Percentiles rank a stretch among this genome's conserved stretches.
phyloP scores from a whole-genome alignment of 2,113 vertebrate genomes.

The Choloepus hoffmanni region DNA sequence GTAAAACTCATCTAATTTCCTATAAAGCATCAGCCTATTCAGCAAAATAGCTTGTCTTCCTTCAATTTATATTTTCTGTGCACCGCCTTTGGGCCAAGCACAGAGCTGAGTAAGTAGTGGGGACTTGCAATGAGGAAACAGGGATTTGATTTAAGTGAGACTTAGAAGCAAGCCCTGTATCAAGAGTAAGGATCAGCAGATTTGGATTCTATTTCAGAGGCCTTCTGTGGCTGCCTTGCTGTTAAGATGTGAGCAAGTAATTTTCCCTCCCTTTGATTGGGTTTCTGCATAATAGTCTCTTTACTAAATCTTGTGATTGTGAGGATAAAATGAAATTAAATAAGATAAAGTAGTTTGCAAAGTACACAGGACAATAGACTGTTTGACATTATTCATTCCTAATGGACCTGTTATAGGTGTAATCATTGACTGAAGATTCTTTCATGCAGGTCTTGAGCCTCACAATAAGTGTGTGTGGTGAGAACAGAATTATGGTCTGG shows the following conservation, averaged over 20 bases:
- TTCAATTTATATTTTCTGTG: conserved; percentile 39
- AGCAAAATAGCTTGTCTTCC: conserved; percentile 15
- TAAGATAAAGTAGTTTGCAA: conserved; percentile 2
- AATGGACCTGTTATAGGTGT: neutral
- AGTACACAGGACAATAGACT: neutral
- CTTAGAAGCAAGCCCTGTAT: neutral
- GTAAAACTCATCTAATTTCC: neutral
- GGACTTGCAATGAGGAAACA: neutral
- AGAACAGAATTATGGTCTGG: neutral
- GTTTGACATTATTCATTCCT: neutral
- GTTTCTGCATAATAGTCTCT: conserved; percentile 3
- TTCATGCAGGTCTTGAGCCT: neutral
- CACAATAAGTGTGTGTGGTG: neutral
- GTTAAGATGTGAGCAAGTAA: neutral
- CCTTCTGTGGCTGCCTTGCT: neutral
- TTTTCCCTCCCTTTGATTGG: neutral
- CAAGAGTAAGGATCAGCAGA: neutral
- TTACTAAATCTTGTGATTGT: neutral
- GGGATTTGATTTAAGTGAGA: neutral
- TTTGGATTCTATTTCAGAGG: neutral
- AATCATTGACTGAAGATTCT: neutral
- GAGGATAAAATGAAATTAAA: conserved; percentile 8
- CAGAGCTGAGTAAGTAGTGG: neutral
- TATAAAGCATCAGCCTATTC: neutral
- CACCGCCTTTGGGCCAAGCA: neutral